Conservation (phyloP, 1,140 invertebrate species). For the Drosophila pseudoananassae region DNA sequence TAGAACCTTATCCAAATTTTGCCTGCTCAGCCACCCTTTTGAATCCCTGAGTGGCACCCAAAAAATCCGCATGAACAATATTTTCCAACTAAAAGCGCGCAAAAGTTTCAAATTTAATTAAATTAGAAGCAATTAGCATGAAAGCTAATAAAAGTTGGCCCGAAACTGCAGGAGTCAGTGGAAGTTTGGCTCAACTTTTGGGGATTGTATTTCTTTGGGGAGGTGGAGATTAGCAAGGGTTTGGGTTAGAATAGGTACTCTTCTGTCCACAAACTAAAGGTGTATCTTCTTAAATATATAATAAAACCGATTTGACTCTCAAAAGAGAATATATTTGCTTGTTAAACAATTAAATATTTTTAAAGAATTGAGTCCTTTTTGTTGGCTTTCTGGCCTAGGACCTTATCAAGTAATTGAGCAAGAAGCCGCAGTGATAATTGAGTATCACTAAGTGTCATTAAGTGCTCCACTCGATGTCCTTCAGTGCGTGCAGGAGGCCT, state of each 20-base stretch:
- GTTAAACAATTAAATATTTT: no score
- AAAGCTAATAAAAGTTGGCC: slow-evolving; percentile 80
- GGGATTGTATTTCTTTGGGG: slow-evolving; percentile 20
- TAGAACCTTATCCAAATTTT: slow-evolving; percentile 15
- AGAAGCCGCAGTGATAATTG: slow-evolving; percentile 74
- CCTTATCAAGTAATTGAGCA: slow-evolving; percentile 67
- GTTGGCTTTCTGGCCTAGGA: background rate
- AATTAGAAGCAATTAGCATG: slow-evolving; percentile 79
- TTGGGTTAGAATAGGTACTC: background rate
- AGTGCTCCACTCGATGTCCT: slow-evolving; percentile 57
- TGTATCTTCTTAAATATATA: background rate
- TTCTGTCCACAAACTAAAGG: background rate
- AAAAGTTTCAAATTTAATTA: slow-evolving; percentile 82
- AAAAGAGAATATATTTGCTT: no score
- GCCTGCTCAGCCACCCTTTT: slow-evolving; percentile 45
- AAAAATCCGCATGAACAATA: slow-evolving; percentile 62
- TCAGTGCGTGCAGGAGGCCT: slow-evolving; percentile 38
- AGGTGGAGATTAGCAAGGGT: background rate
- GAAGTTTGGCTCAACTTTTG: slow-evolving; percentile 38
- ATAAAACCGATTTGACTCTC: background rate
- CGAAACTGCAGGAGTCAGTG: slow-evolving; percentile 59
- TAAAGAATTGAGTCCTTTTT: no score
- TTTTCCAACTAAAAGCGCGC: slow-evolving; percentile 72
- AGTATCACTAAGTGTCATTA: slow-evolving; percentile 80
- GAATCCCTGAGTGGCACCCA: slow-evolving; percentile 4